Evolutionary conservation across 2,113 vertebrate species (phyloP), one percentile per base, ranked within the genome.

Genomic region (Macaca fascicularis): DNA sequence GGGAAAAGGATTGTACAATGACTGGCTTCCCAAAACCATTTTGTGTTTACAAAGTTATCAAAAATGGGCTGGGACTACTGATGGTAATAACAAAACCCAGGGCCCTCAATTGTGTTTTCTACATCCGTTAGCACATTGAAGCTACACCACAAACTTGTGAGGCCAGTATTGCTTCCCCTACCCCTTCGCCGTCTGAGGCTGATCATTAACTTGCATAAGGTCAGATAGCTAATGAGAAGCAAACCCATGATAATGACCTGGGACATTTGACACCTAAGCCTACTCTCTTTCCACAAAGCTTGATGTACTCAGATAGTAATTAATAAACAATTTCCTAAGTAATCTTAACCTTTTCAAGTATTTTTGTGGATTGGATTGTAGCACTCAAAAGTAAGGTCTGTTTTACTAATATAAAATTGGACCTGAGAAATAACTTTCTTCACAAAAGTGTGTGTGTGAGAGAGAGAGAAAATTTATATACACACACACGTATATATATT

Each of bases 141-240:
- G 64, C 67, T 6, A 3, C 12, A 3, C 50, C 55, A 3, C 38
- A 30, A 1, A 6, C 96, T 38, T 30, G 25, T 12, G 9, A 75
- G 70, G 23, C 38, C 30, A 12, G 0, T 0, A 14, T 55, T 25
- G 13, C 61, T 45, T 20, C 50, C 70, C 59, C 9, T 4, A 5
- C 67, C 85, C 72, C 79, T 74, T 84, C 74, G 87, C 70, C 27
- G 32, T 70, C 85, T 90, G 91, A 94, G 50, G 91, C 57, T 95
- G 92, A 27, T 95, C 61, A 97, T 95, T 79, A 96, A 92, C 87
- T 92, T 52, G 70, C 35, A 52, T 83, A 90, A 84, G 94, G 90
- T 96, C 90, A 90, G 45, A 1, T 6, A 52, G 91, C 57, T 97
- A 95, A 96, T 79, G 94, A 90, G 95, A 95, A 90, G 87, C 88